phyloP scores from a whole-genome alignment of 2,888 invertebrate species.

The Heliconius charithonia region DNA sequence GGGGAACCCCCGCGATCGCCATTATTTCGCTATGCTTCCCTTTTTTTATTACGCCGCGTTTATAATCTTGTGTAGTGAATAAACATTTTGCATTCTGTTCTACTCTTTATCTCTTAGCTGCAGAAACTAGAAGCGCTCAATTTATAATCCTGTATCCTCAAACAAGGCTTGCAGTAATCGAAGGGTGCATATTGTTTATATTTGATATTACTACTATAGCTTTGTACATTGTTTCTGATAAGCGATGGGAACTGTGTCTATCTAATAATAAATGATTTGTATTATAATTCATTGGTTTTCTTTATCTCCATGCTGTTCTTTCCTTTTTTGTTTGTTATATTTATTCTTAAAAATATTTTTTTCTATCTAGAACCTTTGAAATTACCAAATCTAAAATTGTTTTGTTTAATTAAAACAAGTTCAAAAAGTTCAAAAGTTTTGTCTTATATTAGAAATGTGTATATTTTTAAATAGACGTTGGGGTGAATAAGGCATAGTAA shows the following conservation, averaged over 20 bases:
- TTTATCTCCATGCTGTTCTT: constrained; percentile 41
- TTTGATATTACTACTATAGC: constrained; percentile 86
- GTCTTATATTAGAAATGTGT: not conserved
- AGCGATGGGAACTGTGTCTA: constrained; percentile 89
- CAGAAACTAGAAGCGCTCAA: constrained; percentile 83
- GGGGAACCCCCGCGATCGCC: constrained; percentile 49
- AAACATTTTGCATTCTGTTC: constrained; percentile 81
- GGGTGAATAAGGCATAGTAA: constrained; percentile 44
- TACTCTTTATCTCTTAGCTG: constrained; percentile 74
- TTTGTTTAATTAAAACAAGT: no score
- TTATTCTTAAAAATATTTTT: not conserved
- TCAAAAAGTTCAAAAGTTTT: not conserved
- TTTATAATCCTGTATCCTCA: constrained; percentile 79
- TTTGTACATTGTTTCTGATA: constrained; percentile 89
- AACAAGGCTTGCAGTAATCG: constrained; percentile 83
- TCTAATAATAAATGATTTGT: constrained; percentile 88
- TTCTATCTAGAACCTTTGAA: not conserved
- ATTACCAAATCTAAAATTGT: not conserved
- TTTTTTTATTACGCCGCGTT: constrained; percentile 77
- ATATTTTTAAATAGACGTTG: not conserved
- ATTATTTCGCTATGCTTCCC: constrained; percentile 77
- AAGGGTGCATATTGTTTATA: constrained; percentile 85
- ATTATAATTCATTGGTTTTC: constrained; percentile 79
- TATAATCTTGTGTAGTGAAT: constrained; percentile 79
- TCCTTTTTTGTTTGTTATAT: not conserved